Conservation (phyloP, 2,888 invertebrate species). For the Carcina quercana region DNA sequence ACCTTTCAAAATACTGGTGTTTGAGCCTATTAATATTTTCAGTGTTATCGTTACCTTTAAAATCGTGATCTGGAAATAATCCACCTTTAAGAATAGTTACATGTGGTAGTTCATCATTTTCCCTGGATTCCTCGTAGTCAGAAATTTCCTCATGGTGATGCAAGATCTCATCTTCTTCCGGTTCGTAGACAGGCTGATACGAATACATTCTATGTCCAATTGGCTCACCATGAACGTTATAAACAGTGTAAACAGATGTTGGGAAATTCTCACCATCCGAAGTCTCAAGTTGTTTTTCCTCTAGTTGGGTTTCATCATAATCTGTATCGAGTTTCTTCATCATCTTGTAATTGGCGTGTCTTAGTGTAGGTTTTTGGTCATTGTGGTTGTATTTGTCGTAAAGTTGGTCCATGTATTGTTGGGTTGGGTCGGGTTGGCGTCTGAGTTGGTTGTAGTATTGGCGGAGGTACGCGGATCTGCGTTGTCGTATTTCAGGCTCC, state of each 20-base stretch:
- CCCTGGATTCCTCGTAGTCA: constrained; percentile 45
- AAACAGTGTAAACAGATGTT: constrained; percentile 62
- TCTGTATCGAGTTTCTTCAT: constrained; percentile 60
- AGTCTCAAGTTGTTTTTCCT: constrained; percentile 23
- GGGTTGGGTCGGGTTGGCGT: constrained; percentile 35
- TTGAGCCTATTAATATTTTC: constrained; percentile 54
- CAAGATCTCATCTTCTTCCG: constrained; percentile 51
- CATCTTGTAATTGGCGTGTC: constrained; percentile 63
- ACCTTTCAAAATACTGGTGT: constrained; percentile 62
- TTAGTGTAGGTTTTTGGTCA: constrained; percentile 52
- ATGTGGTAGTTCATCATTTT: constrained; percentile 41
- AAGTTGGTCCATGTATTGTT: constrained; percentile 43
- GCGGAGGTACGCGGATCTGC: constrained; percentile 52
- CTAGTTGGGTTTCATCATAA: constrained; percentile 41
- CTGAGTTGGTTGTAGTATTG: constrained; percentile 57
- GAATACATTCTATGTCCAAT: constrained; percentile 62
- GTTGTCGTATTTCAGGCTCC: constrained; percentile 50
- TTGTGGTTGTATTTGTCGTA: constrained; percentile 65
- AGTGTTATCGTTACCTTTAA: constrained; percentile 27
- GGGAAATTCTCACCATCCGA: constrained; percentile 47
- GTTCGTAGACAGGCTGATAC: constrained; percentile 65
- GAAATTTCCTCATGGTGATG: constrained; percentile 42
- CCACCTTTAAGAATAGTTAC: constrained; percentile 64
- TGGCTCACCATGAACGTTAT: constrained; percentile 65
- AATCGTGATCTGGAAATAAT: constrained; percentile 41